A percentile compares a stretch with the other conserved stretches of the same genome.
These are phyloP conservation scores for Labeo catla DNA, from an alignment of 2,113 vertebrate species.

Conservation along the genomic window DNA sequence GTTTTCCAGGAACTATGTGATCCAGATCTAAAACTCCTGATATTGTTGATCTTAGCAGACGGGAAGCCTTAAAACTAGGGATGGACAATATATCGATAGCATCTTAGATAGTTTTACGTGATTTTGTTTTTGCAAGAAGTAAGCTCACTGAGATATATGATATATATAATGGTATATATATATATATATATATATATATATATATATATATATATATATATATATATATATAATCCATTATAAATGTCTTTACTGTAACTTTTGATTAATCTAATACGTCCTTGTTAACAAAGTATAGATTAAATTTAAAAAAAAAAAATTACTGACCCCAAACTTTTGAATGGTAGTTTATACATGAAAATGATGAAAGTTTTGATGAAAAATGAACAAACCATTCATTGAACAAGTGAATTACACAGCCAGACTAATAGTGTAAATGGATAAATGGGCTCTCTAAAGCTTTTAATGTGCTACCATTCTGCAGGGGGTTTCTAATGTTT, in stretches of 20 bases:
- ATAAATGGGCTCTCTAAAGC: constrained; percentile 43
- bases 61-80: neutral
- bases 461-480: constrained; percentile 47
- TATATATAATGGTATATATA: too few species aligned
- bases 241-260: neutral
- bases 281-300: neutral
- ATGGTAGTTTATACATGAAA: neutral
- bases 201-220: too few species aligned
- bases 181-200: too few species aligned
- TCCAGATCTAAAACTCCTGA: neutral
- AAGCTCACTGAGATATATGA: too few species aligned
- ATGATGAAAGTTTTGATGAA: constrained; percentile 27
- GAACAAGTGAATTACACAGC: constrained; percentile 41
- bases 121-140: neutral
- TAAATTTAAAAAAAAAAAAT: neutral
- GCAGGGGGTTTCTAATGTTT: constrained; percentile 42
- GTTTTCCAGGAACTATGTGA: constrained; percentile 32
- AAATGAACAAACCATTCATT: constrained; percentile 15
- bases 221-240: too few species aligned
- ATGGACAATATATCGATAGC: neutral
- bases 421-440: constrained; percentile 46
- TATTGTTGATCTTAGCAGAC: neutral
- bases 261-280: neutral
- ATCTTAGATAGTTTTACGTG: neutral
- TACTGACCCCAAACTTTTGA: neutral